Conservation (phyloP, 2,888 invertebrate species). For the Agelastica alni region DNA sequence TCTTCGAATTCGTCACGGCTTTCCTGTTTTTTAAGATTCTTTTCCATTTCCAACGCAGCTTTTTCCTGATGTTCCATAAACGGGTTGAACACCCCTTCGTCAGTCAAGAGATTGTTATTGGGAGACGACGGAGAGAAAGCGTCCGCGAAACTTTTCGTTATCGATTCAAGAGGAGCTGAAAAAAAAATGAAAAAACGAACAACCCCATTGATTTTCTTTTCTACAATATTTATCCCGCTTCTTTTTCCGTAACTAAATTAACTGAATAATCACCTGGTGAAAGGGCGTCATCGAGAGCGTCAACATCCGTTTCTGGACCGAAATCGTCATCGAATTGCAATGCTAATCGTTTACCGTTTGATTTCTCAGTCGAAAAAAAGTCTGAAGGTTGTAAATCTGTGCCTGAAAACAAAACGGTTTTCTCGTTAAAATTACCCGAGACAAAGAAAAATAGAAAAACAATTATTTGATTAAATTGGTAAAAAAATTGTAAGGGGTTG, state of each 20-base stretch:
- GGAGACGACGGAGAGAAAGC: slow-evolving; percentile 28
- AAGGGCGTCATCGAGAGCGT: slow-evolving; percentile 63
- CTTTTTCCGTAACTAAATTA: too few relatives aligned
- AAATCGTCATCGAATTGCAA: slow-evolving; percentile 60
- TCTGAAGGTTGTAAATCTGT: slow-evolving; percentile 34
- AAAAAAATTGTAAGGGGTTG: too few relatives aligned
- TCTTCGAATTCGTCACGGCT: slow-evolving; percentile 44
- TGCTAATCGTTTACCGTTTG: slow-evolving; percentile 42
- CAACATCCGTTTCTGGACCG: slow-evolving; percentile 78
- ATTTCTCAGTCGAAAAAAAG: slow-evolving; percentile 42
- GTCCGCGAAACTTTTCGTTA: slow-evolving; percentile 48
- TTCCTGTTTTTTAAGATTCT: slow-evolving; percentile 29
- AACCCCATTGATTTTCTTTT: too few relatives aligned
- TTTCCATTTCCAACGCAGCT: slow-evolving; percentile 41
- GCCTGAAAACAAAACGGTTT: too few relatives aligned
- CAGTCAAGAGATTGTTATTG: slow-evolving; percentile 35
- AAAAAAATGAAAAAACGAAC: not conserved
- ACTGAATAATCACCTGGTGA: slow-evolving; percentile 53
- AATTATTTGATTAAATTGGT: too few relatives aligned
- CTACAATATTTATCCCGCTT: too few relatives aligned
- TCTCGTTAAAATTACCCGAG: not conserved
- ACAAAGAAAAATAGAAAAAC: too few relatives aligned
- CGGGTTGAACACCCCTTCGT: slow-evolving; percentile 44
- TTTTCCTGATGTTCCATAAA: slow-evolving; percentile 47
- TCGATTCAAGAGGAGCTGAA: not conserved